Evolutionary conservation across 2,797 vertebrate species (phyloP).

Genomic region (Acanthiza pusilla): DNA sequence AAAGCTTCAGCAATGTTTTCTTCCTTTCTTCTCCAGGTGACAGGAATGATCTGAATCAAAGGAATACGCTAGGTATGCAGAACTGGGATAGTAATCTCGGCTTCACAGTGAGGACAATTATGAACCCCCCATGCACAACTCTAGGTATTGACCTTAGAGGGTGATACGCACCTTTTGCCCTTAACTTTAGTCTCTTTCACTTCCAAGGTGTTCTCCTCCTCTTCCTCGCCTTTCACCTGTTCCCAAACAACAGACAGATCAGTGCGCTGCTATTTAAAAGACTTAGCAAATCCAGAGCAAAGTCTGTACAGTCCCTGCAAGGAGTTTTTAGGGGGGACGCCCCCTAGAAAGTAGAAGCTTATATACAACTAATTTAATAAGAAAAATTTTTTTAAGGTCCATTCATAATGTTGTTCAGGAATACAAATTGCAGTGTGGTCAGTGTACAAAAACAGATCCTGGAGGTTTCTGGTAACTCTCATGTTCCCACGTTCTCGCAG

Average conservation of each 20-base stretch:
- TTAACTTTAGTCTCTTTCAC: slow-evolving; percentile 84
- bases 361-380: background rate
- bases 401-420: background rate
- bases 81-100: background rate
- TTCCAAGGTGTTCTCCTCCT: slow-evolving; percentile 87
- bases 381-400: fast-evolving
- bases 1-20: background rate
- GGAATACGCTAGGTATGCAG: background rate
- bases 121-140: background rate
- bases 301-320: background rate
- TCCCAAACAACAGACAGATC: background rate
- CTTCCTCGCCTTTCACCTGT: slow-evolving; percentile 92
- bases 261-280: background rate
- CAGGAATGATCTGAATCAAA: background rate
- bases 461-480: background rate
- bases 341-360: background rate
- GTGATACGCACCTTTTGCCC: slow-evolving; percentile 82
- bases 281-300: fast-evolving
- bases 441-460: background rate
- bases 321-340: background rate
- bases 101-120: fast-evolving
- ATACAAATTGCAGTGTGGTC: background rate
- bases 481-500: background rate
- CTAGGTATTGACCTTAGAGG: background rate
- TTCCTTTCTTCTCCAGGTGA: background rate